Percentiles rank a stretch among this genome's conserved stretches.
phyloP scores from a whole-genome alignment of 2,113 vertebrate species.

The Oenanthe melanoleuca region DNA sequence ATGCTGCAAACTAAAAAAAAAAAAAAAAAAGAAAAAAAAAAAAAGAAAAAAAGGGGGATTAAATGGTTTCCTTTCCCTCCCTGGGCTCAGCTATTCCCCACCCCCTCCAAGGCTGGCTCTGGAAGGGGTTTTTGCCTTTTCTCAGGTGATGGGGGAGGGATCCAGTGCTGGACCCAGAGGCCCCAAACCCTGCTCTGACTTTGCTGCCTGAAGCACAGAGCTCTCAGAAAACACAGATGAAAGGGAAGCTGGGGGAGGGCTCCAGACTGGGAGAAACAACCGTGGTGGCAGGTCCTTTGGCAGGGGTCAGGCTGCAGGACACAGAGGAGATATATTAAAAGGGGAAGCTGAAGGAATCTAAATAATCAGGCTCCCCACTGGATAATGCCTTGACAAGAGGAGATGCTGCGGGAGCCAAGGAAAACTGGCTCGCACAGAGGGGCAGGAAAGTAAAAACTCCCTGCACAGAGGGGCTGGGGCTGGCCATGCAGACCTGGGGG shows the following conservation, averaged over 20 bases:
- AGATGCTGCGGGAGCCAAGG: constrained; percentile 41
- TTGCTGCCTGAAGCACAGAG: constrained; percentile 43
- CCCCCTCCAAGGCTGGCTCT: not conserved
- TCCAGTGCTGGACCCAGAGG: not conserved
- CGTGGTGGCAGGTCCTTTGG: constrained; percentile 64
- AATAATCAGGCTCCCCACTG: constrained; percentile 71
- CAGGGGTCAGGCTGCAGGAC: constrained; percentile 66
- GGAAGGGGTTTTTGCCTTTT: constrained; percentile 50
- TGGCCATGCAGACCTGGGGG: not conserved
- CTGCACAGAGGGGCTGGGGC: not conserved
- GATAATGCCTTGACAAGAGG: constrained; percentile 67
- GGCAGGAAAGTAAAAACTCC: constrained; percentile 38
- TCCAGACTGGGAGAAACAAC: constrained; percentile 62
- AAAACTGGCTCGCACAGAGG: constrained; percentile 40
- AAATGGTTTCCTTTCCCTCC: not conserved
- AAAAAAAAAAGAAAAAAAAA: not conserved
- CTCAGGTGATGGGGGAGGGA: constrained; percentile 69
- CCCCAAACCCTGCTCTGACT: constrained; percentile 45
- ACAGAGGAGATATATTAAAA: constrained; percentile 68
- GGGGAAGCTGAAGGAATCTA: constrained; percentile 64
- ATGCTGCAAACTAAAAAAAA: not conserved
- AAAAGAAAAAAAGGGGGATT: not conserved
- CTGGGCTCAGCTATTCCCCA: not conserved
- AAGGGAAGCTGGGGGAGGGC: constrained; percentile 71
- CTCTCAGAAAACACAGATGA: constrained; percentile 66